Evolutionary conservation across 2,113 vertebrate species (phyloP), one percentile per base, ranked within the genome.

Genomic region (Plecotus auritus): DNA sequence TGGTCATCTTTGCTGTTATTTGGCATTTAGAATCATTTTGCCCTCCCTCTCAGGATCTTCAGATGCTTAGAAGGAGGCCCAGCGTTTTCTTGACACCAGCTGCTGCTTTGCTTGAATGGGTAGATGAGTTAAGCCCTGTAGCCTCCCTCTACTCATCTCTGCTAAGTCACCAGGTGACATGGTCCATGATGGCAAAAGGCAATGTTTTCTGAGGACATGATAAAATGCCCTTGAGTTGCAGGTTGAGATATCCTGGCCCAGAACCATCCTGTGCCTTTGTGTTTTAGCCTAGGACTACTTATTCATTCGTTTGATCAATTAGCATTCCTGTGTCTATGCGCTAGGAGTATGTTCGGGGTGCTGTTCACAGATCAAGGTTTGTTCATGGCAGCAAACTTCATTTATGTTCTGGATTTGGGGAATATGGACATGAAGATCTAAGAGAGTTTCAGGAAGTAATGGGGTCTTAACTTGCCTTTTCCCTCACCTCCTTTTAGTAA

Each of bases 31-130:
- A 94, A 42, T 40, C 56, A 59, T 59, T 47, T 0, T 40, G 83
- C 70, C 30, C 91, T 89, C 77, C 45, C 86, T 95, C 81, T 47
- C 14, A 86, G 89, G 59, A 49, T 77, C 77, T 85, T 94, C 77
- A 90, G 9, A 76, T 82, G 42, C 87, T 90, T 47, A 85, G 90
- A 85, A 35, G 59, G 87, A 69, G 47, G 59, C 66, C 67, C 18
- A 28, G 81, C 56, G 47, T 93, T 93, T 85, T 82, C 95, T 76
- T 94, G 77, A 93, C 20, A 85, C 20, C 77, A 76, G 37, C 73
- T 94, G 90, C 92, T 90, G 69, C 72, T 90, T 92, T 90, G 37
- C 49, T 80, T 86, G 85, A 69, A 84, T 40, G 69, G 28, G 51
- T 73, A 32, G 87, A 78, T 90, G 74, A 91, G 90, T 91, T 64